These are phyloP conservation scores for Radopholus similis DNA, from an alignment of 1,140 invertebrate species.

Conservation along the genomic window DNA sequence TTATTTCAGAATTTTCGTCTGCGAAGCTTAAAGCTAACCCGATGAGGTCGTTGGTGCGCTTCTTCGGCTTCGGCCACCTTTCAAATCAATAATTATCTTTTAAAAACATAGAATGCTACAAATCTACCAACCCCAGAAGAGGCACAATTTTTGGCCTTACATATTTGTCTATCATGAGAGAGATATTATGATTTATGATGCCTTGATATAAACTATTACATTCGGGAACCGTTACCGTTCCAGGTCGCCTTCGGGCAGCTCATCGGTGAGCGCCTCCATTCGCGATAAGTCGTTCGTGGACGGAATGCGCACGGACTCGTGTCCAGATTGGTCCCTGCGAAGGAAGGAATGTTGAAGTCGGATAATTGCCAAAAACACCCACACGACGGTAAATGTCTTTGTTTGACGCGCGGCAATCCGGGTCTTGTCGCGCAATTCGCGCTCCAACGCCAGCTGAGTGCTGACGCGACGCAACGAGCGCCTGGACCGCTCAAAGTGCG, in stretches of 20 bases:
- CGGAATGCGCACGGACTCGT: slow-evolving; percentile 44
- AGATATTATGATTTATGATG: too few relatives aligned
- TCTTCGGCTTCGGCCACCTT: neutral
- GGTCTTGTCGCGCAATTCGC: slow-evolving; percentile 29
- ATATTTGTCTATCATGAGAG: too few relatives aligned
- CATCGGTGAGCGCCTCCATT: slow-evolving; percentile 24
- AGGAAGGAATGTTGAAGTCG: neutral
- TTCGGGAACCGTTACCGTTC: slow-evolving; percentile 11
- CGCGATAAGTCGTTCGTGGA: slow-evolving; percentile 14
- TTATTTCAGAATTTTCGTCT: neutral
- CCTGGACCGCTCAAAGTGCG: slow-evolving; percentile 16
- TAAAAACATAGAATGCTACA: too few relatives aligned
- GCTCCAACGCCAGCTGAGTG: slow-evolving; percentile 47
- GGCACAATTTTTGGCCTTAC: too few relatives aligned
- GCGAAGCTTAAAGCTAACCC: neutral
- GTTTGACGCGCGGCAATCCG: slow-evolving; percentile 36
- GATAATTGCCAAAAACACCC: slow-evolving; percentile 19
- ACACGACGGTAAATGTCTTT: slow-evolving; percentile 58
- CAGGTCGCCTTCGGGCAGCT: neutral
- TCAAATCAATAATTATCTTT: too few relatives aligned
- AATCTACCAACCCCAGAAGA: too few relatives aligned
- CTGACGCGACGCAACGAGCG: slow-evolving; percentile 45
- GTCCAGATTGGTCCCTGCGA: slow-evolving; percentile 37
- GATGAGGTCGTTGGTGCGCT: slow-evolving; percentile 14
- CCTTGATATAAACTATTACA: too few relatives aligned